Evolutionary conservation across 2,113 vertebrate species (phyloP).

Genomic region (Struthio camelus): DNA sequence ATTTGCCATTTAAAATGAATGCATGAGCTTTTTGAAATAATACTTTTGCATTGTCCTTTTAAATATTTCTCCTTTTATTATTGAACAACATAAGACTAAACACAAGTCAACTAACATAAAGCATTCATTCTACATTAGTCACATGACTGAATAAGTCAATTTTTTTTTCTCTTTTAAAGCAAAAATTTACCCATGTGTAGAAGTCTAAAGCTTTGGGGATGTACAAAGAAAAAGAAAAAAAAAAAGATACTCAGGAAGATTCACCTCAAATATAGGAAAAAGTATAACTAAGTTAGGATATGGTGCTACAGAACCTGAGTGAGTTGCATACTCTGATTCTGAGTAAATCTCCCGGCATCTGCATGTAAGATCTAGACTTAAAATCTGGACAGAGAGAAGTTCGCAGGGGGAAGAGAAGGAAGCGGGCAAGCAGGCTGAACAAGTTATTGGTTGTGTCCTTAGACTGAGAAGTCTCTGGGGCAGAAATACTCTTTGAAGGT

Average conservation of each 20-base stretch:
- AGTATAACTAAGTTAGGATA: background rate
- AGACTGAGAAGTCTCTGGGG: background rate
- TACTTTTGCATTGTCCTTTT: background rate
- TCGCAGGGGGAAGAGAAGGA: accelerated
- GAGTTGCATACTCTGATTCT: background rate
- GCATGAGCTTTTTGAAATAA: background rate
- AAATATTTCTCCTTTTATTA: background rate
- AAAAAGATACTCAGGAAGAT: too few species aligned
- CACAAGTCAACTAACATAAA: background rate
- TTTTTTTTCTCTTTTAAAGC: background rate
- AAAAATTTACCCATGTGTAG: background rate
- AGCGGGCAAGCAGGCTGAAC: background rate
- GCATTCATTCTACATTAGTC: accelerated
- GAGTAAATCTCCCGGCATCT: background rate
- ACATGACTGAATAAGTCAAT: background rate
- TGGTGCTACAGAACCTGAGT: background rate
- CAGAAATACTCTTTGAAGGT: background rate
- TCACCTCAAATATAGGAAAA: background rate
- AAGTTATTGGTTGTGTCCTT: background rate
- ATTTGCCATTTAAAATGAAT: background rate
- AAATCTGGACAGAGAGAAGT: background rate
- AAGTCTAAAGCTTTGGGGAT: background rate
- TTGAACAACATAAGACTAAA: background rate
- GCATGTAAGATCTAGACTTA: background rate
- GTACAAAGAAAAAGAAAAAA: background rate